A percentile compares a stretch with the other conserved stretches of the same genome.
These are phyloP conservation scores for Limnothrissa miodon DNA, from an alignment of 2,113 vertebrate species.

Conservation along the genomic window DNA sequence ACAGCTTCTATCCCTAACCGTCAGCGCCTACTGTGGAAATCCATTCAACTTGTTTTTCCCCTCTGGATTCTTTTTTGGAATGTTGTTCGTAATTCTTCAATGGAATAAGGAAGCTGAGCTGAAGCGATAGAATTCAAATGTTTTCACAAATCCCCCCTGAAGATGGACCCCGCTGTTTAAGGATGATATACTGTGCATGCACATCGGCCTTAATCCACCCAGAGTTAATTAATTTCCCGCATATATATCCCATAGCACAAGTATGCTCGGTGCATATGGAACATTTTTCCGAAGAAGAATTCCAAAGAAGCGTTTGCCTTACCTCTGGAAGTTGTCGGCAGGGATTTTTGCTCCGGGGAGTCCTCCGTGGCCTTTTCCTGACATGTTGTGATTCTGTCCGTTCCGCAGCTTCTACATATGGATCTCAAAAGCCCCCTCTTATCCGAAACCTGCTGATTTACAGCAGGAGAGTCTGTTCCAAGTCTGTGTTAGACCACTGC, in stretches of 20 bases:
- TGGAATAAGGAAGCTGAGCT: background rate
- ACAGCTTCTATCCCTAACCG: background rate
- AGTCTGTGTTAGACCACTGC: background rate
- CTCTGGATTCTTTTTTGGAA: background rate
- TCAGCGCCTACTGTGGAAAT: constrained; percentile 6
- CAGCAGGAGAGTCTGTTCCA: constrained; percentile 32
- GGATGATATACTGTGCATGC: constrained; percentile 3
- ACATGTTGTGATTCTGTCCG: constrained; percentile 50
- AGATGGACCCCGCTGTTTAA: background rate
- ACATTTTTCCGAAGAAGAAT: background rate
- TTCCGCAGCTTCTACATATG: constrained; percentile 42
- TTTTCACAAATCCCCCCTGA: background rate
- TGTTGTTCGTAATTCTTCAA: background rate
- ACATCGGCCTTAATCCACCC: background rate
- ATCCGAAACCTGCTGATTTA: constrained; percentile 63
- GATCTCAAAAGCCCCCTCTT: constrained; percentile 44
- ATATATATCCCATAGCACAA: background rate
- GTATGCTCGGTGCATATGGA: background rate
- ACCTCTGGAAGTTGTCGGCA: constrained; percentile 62
- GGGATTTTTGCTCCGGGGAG: constrained; percentile 43
- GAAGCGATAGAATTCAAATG: background rate
- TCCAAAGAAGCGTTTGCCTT: constrained; percentile 41
- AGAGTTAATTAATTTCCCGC: background rate
- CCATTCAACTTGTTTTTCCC: background rate
- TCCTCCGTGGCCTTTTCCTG: constrained; percentile 61